Base-by-base conservation (phyloP, 2,797 vertebrate species). In the Tiaroga cobitis region DNA sequence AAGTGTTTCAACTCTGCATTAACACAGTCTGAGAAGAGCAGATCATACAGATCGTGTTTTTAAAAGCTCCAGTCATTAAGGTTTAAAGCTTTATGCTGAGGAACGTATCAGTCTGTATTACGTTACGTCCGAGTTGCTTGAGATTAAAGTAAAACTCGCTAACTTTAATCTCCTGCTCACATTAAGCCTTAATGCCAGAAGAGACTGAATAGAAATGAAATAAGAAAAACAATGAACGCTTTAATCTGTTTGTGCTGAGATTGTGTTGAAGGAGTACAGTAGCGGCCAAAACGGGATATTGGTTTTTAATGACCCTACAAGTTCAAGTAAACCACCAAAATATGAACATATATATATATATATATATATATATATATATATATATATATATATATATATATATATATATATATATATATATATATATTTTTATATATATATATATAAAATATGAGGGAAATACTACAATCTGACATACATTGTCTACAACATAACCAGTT, bases 81-180 rank as follows among this genome's bases (percentile, higher is more conserved):
- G 19, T 43, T 43, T 54, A 32, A 19, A 32, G 18, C 29, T 76
- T n/a, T n/a, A 56, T 5, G 5, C 13, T 59, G 37, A 39, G 39
- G 54, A 49, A 39, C 3, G 32, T 11, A 8, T 54, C 46, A 5
- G 21, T 77, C 21, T 41, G 54, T 10, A 37, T 21, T 7, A 37
- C 1, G 3, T n/a, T 18, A 24, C 5, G 1, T n/a, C 21, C 4
- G 74, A 43, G 39, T 26, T 46, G 39, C 69, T 74, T 74, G 72
- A 74, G 46, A 74, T 74, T 74, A 74, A 15, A 76, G 49, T 56
- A 39, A 39, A 76, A 76, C 51, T 59, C 49, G 8, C 6, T 4
- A 78, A 76, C 49, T 78, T 61, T 61, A 41, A 78, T 78, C 75
- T 41, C 75, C 13, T 39, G 24, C 75, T 77, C 24, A 61, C 8